Evolutionary conservation across 2,888 invertebrate genomes (phyloP).

Genomic region (Polydrusus pterygomalis): DNA sequence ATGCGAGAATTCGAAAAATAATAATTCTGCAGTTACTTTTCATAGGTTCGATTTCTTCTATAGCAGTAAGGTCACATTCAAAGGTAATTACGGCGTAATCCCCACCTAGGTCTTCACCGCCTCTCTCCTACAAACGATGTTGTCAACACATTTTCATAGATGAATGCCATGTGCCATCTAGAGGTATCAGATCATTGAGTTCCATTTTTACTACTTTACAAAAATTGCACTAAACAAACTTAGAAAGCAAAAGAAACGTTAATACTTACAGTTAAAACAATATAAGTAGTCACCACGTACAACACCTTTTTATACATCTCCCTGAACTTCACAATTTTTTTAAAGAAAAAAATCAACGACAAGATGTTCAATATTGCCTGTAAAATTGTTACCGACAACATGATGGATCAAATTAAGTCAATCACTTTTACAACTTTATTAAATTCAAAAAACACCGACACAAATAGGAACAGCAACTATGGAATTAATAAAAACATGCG

Average conservation of each 20-base stretch:
- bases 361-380: slow-evolving; percentile 2
- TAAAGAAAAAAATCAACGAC: slow-evolving; percentile 19
- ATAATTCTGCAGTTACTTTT: too few species aligned
- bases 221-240: too few species aligned
- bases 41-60: too few species aligned
- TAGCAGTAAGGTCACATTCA: too few species aligned
- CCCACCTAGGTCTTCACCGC: too few species aligned
- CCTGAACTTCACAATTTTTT: slow-evolving; percentile 17
- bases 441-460: slow-evolving; percentile 1
- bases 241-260: not conserved
- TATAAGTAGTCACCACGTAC: slow-evolving; percentile 3
- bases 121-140: too few species aligned
- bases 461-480: not conserved
- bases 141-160: too few species aligned
- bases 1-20: too few species aligned
- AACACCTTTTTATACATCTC: slow-evolving; percentile 14
- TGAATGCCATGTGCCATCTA: too few species aligned
- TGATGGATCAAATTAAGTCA: not conserved
- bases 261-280: slow-evolving; percentile 15
- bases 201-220: too few species aligned
- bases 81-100: too few species aligned
- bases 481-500: not conserved
- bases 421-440: not conserved
- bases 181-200: too few species aligned
- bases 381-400: slow-evolving; percentile 6